Percentiles rank a stretch among this genome's conserved stretches.
Conservation (phyloP, 2,113 vertebrate species). For the Psittacula cyanocephala region DNA sequence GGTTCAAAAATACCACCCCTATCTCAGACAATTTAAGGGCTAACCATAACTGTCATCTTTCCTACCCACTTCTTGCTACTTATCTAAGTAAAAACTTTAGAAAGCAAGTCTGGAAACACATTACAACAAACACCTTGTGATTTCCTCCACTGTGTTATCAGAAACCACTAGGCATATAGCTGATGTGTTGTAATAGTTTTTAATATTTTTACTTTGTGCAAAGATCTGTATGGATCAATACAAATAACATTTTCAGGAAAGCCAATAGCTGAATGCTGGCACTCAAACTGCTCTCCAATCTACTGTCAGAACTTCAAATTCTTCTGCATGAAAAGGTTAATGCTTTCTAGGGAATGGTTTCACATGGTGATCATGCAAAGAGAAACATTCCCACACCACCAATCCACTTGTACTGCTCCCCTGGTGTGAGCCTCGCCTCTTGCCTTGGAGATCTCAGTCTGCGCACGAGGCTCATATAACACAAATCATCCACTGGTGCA, state of each 20-base stretch:
- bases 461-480: not conserved
- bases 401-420: rapidly evolving
- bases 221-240: not conserved
- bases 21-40: not conserved
- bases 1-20: not conserved
- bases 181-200: not conserved
- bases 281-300: not conserved
- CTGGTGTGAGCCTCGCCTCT: rapidly evolving
- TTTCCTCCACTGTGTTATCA: not conserved
- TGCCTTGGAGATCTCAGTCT: not conserved
- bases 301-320: not conserved
- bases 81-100: not conserved
- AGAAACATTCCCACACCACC: not conserved
- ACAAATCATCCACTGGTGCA: not conserved
- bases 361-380: rapidly evolving
- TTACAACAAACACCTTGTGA: not conserved
- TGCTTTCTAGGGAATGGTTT: not conserved
- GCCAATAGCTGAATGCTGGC: not conserved
- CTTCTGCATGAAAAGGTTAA: not conserved
- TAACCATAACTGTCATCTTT: not conserved
- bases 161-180: not conserved
- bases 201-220: not conserved
- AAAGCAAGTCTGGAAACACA: not conserved
- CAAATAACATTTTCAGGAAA: not conserved
- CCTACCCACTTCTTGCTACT: not conserved